A percentile compares a stretch with the other conserved stretches of the same genome.
Conservation (phyloP, 2,888 invertebrate species). For the Colostygia pectinataria region DNA sequence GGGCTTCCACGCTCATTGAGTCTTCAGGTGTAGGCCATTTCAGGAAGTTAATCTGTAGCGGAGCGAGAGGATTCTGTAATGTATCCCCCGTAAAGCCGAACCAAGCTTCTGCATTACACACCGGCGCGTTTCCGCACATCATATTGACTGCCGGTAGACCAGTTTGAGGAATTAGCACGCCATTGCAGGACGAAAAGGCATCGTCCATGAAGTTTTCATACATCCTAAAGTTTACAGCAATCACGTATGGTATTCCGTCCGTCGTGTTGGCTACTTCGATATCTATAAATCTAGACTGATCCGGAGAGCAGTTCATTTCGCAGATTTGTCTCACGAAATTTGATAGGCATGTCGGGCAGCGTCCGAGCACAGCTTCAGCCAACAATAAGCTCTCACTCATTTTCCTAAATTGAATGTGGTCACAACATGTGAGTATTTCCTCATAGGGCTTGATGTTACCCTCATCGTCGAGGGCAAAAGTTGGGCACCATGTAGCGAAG, state of each 20-base stretch:
- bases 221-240: constrained; percentile 77
- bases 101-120: constrained; percentile 86
- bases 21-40: constrained; percentile 59
- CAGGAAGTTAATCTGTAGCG: constrained; percentile 85
- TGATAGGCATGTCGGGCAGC: constrained; percentile 91
- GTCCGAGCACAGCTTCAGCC: constrained; percentile 86
- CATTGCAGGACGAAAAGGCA: constrained; percentile 90
- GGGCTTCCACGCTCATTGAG: constrained; percentile 69
- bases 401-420: constrained; percentile 71
- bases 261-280: constrained; percentile 40
- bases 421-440: constrained; percentile 84
- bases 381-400: constrained; percentile 82
- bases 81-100: constrained; percentile 85
- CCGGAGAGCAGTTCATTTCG: constrained; percentile 89
- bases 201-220: constrained; percentile 84
- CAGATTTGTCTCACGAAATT: constrained; percentile 92
- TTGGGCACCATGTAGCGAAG: constrained; percentile 85
- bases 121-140: constrained; percentile 88
- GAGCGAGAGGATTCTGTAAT: constrained; percentile 77
- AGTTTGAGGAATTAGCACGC: constrained; percentile 89
- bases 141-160: constrained; percentile 89
- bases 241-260: constrained; percentile 61
- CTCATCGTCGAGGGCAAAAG: constrained; percentile 68
- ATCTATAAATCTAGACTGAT: constrained; percentile 83
- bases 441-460: constrained; percentile 54